Conservation (phyloP, 1,140 invertebrate genomes). For the Trichonephila clavata region DNA sequence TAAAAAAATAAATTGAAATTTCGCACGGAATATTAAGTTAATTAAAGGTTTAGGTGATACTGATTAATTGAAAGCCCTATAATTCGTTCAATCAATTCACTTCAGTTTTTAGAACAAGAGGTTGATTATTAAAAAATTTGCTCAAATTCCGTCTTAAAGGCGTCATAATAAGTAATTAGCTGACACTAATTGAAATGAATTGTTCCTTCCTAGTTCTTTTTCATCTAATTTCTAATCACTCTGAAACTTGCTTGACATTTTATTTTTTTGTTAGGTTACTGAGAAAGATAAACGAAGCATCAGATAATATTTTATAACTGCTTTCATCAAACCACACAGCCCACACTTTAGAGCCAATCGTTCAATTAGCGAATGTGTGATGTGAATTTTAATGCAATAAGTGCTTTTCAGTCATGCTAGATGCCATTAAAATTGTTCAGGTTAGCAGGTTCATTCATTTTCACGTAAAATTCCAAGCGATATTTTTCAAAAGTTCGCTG, state of each 20-base stretch:
- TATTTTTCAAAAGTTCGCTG: too few relatives aligned
- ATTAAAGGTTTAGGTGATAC: slow-evolving; percentile 36
- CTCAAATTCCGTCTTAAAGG: slow-evolving; percentile 39
- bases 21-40: background rate
- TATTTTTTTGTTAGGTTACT: slow-evolving; percentile 27
- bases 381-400: slow-evolving; percentile 23
- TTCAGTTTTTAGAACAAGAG: slow-evolving; percentile 5
- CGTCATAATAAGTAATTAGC: slow-evolving; percentile 57
- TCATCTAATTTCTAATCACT: slow-evolving; percentile 7
- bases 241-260: background rate
- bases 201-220: background rate
- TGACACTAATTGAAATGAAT: slow-evolving; percentile 66
- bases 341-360: slow-evolving; percentile 40
- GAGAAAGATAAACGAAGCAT: background rate
- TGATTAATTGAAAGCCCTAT: slow-evolving; percentile 53
- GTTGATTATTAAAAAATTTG: slow-evolving; percentile 38
- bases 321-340: slow-evolving; percentile 45
- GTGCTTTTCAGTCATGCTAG: background rate
- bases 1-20: background rate
- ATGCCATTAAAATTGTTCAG: background rate
- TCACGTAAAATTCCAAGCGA: too few relatives aligned
- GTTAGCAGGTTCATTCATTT: too few relatives aligned
- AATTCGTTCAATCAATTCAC: background rate
- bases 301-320: slow-evolving; percentile 38
- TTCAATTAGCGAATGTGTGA: slow-evolving; percentile 37